Evolutionary conservation across 2,797 vertebrate genomes (phyloP).

Genomic region (Onychomys leucogaster): DNA sequence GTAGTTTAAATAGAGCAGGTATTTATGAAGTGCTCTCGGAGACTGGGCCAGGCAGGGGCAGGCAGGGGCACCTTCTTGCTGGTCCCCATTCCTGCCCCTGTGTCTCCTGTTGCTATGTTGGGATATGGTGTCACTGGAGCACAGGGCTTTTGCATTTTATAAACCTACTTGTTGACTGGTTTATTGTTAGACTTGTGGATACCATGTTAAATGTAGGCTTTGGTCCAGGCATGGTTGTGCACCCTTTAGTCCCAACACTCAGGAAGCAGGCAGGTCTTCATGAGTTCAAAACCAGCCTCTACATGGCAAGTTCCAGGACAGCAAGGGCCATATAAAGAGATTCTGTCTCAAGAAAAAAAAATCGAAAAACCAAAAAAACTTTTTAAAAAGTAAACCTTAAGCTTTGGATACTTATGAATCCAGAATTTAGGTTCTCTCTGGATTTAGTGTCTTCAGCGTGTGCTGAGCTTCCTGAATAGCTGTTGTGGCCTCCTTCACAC

Average conservation of each 20-base stretch:
- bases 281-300: neutral
- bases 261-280: neutral
- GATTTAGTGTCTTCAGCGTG: neutral
- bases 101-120: neutral
- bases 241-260: neutral
- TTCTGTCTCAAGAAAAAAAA: neutral
- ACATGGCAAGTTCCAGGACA: neutral
- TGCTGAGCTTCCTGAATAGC: neutral
- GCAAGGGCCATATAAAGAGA: neutral
- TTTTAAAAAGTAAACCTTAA: neutral
- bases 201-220: neutral
- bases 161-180: neutral
- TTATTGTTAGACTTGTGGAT: neutral
- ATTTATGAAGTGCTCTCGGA: neutral
- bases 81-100: accelerated
- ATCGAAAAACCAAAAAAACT: too few species aligned
- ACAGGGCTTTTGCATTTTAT: neutral
- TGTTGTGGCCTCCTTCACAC: neutral
- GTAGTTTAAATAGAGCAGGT: neutral
- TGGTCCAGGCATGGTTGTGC: too few species aligned
- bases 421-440: neutral
- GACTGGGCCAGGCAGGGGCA: neutral
- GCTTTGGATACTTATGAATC: neutral
- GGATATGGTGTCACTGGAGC: neutral
- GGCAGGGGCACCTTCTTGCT: neutral